phyloP scores from a whole-genome alignment of 2,888 invertebrate species.

The Drosophila bunnanda region DNA sequence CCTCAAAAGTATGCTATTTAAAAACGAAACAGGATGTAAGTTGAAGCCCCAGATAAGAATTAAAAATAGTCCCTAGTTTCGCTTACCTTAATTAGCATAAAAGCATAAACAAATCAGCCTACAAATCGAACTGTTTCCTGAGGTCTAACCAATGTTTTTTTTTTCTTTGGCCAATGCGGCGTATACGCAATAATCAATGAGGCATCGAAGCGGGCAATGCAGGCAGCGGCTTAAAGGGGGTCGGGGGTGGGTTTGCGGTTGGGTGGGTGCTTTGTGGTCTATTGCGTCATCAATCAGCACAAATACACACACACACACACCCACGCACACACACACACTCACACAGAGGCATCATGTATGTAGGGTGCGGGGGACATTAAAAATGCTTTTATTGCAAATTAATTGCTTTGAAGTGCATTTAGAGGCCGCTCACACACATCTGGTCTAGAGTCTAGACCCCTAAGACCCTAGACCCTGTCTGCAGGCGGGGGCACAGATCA shows the following conservation, averaged over 20 bases:
- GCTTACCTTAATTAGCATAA: background rate
- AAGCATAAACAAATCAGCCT: background rate
- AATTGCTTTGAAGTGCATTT: slow-evolving; percentile 75
- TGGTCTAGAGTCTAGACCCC: slow-evolving; percentile 4
- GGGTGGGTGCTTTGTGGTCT: background rate
- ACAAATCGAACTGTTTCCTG: background rate
- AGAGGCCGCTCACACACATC: slow-evolving; percentile 43
- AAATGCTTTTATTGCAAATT: slow-evolving; percentile 76
- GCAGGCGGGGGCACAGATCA: slow-evolving; percentile 43
- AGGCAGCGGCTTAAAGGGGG: background rate
- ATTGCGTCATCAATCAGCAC: slow-evolving; percentile 45
- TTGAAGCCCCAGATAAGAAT: background rate
- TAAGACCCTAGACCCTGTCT: slow-evolving; percentile 9
- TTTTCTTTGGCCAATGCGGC: slow-evolving; percentile 18
- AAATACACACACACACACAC: slow-evolving; percentile 17
- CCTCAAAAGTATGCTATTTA: background rate
- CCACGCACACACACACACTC: slow-evolving; percentile 2
- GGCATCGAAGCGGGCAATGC: background rate
- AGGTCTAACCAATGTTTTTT: background rate
- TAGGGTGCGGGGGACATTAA: slow-evolving; percentile 44
- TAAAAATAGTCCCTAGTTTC: background rate
- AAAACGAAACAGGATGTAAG: background rate
- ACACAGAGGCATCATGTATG: background rate
- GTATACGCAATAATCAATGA: slow-evolving; percentile 39
- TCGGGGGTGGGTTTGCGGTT: background rate